Percentiles rank a stretch among this genome's conserved stretches.
phyloP scores from a whole-genome alignment of 2,113 vertebrate genomes.

The Strigops habroptila region DNA sequence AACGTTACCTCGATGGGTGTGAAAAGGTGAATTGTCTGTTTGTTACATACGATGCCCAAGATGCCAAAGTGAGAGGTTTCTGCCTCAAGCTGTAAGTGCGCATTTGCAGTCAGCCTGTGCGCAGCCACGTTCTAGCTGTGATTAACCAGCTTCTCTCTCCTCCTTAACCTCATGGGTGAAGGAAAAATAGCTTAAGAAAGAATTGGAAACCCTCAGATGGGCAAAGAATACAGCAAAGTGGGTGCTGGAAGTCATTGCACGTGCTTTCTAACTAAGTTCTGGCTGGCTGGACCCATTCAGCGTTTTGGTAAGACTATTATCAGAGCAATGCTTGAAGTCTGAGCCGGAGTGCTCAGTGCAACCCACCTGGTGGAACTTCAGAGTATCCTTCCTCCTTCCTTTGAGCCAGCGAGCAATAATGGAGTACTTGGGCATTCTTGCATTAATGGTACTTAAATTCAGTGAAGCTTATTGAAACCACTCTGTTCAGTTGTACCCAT shows the following conservation, averaged over 20 bases:
- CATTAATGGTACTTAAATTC: neutral
- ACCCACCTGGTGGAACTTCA: neutral
- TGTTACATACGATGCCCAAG: neutral
- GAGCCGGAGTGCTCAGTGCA: neutral
- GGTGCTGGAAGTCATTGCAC: neutral
- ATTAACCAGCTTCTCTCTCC: neutral
- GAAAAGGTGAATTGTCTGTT: neutral
- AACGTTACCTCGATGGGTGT: neutral
- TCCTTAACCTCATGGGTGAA: neutral
- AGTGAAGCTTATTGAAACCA: neutral
- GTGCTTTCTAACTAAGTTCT: neutral
- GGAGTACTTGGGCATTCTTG: neutral
- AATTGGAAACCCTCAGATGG: neutral
- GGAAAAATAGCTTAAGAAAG: neutral
- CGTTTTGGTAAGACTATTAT: neutral
- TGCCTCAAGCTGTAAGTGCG: neutral
- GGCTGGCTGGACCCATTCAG: neutral
- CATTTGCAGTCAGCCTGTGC: neutral
- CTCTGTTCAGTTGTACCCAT: neutral
- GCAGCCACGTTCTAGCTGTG: neutral
- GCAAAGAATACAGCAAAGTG: fast-evolving
- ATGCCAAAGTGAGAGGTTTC: neutral
- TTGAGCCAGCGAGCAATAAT: neutral
- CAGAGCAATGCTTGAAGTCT: neutral
- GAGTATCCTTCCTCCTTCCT: neutral